Conservation (phyloP, 2,888 invertebrate species). For the Drosophila fulvimacula region DNA sequence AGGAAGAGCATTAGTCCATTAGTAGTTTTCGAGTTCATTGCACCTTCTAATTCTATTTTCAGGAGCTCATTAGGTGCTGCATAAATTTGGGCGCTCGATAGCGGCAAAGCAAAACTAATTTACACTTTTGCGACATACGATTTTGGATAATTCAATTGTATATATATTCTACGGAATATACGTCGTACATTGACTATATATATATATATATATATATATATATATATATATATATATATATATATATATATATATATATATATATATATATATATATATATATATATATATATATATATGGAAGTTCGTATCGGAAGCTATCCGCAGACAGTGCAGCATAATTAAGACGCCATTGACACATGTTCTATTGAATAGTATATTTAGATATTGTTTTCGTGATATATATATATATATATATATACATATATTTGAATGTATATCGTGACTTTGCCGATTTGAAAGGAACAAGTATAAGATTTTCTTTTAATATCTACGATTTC, state of each 20-base stretch:
- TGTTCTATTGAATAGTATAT: neutral
- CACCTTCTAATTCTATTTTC: constrained; percentile 5
- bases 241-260: too few species aligned
- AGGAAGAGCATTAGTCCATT: constrained; percentile 3
- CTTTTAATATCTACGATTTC: neutral
- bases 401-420: neutral
- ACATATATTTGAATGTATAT: neutral
- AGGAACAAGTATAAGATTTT: neutral
- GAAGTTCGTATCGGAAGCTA: constrained; percentile 9
- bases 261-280: too few species aligned
- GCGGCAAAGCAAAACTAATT: constrained; percentile 41
- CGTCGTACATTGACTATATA: constrained; percentile 19
- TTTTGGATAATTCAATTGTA: constrained; percentile 46
- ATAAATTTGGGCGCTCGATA: constrained; percentile 31
- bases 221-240: too few species aligned
- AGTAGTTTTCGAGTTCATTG: constrained; percentile 43
- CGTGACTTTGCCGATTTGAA: constrained; percentile 11
- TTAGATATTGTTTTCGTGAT: neutral
- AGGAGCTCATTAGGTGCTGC: constrained; percentile 25
- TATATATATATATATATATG: constrained; percentile 3
- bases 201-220: too few species aligned
- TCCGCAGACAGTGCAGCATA: constrained; percentile 29
- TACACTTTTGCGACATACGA: constrained; percentile 29
- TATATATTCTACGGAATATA: constrained; percentile 36
- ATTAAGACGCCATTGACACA: constrained; percentile 19